These are phyloP conservation scores for Mormyrops attenuatus DNA, from an alignment of 2,797 vertebrate species.

Conservation along the genomic window DNA sequence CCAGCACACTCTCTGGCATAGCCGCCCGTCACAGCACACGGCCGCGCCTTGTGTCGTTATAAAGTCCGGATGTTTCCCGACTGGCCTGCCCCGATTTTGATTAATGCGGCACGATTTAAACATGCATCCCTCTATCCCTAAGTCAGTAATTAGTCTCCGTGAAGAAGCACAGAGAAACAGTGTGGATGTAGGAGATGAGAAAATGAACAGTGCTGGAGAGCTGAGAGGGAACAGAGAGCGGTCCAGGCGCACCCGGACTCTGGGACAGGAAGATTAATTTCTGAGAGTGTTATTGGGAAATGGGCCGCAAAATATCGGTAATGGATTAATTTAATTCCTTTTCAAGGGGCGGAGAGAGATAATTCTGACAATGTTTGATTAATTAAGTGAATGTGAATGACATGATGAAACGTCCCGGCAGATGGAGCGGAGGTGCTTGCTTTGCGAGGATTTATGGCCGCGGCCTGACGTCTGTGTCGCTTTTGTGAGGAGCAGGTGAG, in stretches of 20 bases:
- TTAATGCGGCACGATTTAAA: conserved; percentile 56
- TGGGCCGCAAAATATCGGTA: conserved; percentile 34
- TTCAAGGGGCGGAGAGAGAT: conserved; percentile 9
- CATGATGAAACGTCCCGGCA: conserved; percentile 4
- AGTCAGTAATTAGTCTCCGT: conserved; percentile 56
- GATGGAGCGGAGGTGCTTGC: neutral
- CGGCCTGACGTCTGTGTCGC: neutral
- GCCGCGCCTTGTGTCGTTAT: conserved; percentile 25
- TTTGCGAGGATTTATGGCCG: neutral
- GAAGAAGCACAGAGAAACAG: conserved; percentile 47
- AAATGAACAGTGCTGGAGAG: conserved; percentile 38
- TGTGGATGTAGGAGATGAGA: conserved; percentile 44
- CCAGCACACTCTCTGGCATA: neutral
- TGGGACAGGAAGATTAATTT: conserved; percentile 17
- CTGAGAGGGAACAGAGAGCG: conserved; percentile 32
- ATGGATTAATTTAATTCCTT: conserved; percentile 31
- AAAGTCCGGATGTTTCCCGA: conserved; percentile 46
- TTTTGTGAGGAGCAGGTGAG: neutral
- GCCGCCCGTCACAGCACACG: neutral
- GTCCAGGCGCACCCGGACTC: conserved; percentile 28
- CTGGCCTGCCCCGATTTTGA: conserved; percentile 51
- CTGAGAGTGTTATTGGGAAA: conserved; percentile 32
- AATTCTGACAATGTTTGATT: conserved; percentile 20
- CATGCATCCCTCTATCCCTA: conserved; percentile 47
- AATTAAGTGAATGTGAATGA: conserved; percentile 19